These are phyloP conservation scores for Toxotes jaculatrix DNA, from an alignment of 2,113 vertebrate genomes.

Conservation along the genomic window DNA sequence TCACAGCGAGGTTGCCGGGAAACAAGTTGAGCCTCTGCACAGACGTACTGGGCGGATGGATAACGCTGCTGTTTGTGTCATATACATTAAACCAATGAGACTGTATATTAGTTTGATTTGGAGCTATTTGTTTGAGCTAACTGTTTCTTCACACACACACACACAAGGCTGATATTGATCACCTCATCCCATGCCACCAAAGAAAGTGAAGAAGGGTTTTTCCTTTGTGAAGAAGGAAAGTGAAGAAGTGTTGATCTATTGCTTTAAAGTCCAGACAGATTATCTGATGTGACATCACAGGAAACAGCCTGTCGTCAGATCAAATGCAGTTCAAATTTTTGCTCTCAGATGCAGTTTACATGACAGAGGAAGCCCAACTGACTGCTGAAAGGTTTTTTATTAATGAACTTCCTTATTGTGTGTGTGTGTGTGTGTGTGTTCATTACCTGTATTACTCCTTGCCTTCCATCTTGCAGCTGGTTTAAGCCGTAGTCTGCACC, in stretches of 20 bases:
- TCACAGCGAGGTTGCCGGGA: constrained; percentile 18
- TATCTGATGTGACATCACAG: no score
- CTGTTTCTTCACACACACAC: neutral
- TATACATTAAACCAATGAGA: neutral
- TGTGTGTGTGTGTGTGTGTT: no score
- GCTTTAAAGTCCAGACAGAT: neutral
- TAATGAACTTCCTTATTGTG: neutral
- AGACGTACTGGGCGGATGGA: neutral
- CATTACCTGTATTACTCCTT: constrained; percentile 6
- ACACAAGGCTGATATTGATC: neutral
- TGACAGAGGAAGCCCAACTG: no score
- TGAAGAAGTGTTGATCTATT: neutral
- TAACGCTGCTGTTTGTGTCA: neutral
- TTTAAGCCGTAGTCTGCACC: constrained; percentile 29
- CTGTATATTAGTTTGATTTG: neutral
- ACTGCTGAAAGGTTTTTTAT: neutral
- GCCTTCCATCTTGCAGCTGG: constrained; percentile 49
- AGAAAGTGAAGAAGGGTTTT: no score
- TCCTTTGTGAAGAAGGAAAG: no score
- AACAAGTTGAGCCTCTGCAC: neutral
- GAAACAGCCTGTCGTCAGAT: no score
- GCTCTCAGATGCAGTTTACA: no score
- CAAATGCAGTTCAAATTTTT: no score
- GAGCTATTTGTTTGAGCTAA: neutral
- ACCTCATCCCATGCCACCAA: neutral